Base-by-base conservation (phyloP, 2,888 invertebrate species). In the Caenorhabditis sp. region DNA sequence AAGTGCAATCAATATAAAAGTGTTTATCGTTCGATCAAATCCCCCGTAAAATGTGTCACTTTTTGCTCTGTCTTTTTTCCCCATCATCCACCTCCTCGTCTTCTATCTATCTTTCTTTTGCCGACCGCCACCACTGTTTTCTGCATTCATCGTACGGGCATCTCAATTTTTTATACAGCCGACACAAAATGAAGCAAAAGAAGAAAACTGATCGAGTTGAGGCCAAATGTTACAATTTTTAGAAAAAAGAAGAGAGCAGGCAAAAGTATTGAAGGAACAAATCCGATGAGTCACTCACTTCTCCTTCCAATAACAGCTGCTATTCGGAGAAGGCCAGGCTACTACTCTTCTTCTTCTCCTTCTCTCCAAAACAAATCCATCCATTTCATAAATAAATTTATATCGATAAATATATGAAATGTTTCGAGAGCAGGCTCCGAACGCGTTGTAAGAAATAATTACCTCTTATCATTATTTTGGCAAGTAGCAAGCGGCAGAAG, bases 171-270 rank as follows among this genome's bases (percentile, higher is more conserved):
- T 43, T 43, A 43, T 43, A 43, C 43, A 43, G 17, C 43, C 43
- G 31, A 31, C 31, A 31, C 31, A 31, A 31, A 31, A 31, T 31
- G 31, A 31, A 31, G 31, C 31, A 31, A 31, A 43, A 43, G 43
- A 10, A 43, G 17, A 10, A 3, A 43, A 43, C 17, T 43, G 43
- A 43, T 10, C 43, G 14, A 43, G 43, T 43, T 17, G 43, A 43
- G 43, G 43, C 43, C 43, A 43, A 43, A 43, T 43, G 43, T 43
- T 43, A 43, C 43, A 43, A 43, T 43, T 43, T 43, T 43, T 43
- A 17, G 14, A 17, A 43, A 43, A 43, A 43, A 31, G 31, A 31
- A 31, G 31, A 31, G 31, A 31, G 31, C 4, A 31, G 31, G 31
- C 31, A 31, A 31, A 31, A 31, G 31, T 31, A 31, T 31, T 31